These are phyloP conservation scores for Drosophila histrio DNA, from an alignment of 2,888 invertebrate genomes.

Conservation along the genomic window DNA sequence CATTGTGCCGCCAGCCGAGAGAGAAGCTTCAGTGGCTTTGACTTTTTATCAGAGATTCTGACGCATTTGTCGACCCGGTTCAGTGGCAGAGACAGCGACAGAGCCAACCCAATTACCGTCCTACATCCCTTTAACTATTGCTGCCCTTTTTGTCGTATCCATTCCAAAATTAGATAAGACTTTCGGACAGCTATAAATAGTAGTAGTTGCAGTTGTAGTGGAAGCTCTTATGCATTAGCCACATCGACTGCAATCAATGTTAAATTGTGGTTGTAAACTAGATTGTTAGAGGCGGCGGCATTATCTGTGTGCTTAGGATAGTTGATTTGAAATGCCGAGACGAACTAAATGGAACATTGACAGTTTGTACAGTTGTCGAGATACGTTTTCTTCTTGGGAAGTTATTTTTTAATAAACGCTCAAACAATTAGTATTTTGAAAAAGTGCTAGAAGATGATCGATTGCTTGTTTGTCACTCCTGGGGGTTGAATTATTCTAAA, in stretches of 20 bases:
- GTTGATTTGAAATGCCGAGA: too few relatives aligned
- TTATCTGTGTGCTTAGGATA: too few relatives aligned
- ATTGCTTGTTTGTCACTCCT: too few relatives aligned
- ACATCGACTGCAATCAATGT: background rate
- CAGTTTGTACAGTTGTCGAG: too few relatives aligned
- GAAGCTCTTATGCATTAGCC: background rate
- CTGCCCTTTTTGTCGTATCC: background rate
- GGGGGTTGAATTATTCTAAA: too few relatives aligned
- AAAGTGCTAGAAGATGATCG: too few relatives aligned
- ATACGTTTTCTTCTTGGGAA: too few relatives aligned
- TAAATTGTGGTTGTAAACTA: background rate
- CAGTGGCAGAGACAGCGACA: background rate
- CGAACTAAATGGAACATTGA: too few relatives aligned
- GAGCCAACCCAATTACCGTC: conserved; percentile 11
- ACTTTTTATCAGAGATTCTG: conserved; percentile 61
- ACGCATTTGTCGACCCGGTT: conserved; percentile 72
- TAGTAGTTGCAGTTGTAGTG: background rate
- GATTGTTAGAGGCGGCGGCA: too few relatives aligned
- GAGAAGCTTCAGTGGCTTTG: conserved; percentile 7
- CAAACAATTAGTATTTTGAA: too few relatives aligned
- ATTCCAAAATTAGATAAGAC: conserved; percentile 15
- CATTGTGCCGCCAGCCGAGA: conserved; percentile 22
- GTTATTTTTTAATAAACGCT: too few relatives aligned
- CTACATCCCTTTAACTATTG: background rate
- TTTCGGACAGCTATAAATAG: conserved; percentile 11